Percentiles rank a stretch among this genome's conserved stretches.
These are phyloP conservation scores for Cladopsammia gracilis DNA, from an alignment of 64 coral and sea anemone genomes.

Conservation along the genomic window DNA sequence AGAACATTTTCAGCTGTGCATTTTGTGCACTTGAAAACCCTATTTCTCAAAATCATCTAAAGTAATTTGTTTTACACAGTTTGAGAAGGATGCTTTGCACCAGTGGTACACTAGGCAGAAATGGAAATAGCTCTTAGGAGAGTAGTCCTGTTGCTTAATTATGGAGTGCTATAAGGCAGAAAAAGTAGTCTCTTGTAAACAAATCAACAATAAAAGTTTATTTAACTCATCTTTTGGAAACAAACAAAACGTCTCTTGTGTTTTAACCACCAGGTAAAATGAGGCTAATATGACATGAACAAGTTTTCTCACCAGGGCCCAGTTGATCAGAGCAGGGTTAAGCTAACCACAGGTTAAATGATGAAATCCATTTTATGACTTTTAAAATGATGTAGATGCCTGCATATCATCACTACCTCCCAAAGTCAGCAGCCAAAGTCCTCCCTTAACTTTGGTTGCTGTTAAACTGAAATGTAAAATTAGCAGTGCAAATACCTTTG, in stretches of 20 bases:
- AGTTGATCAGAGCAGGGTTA: not conserved
- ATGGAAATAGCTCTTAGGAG: not conserved
- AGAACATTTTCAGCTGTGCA: not conserved
- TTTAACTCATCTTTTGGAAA: conserved; percentile 6
- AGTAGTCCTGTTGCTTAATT: not conserved
- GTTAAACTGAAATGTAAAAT: too few relatives aligned
- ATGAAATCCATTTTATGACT: too few relatives aligned
- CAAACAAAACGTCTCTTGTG: not conserved
- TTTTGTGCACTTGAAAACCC: too few relatives aligned
- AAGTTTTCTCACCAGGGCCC: not conserved
- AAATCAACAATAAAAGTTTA: not conserved
- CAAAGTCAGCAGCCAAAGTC: too few relatives aligned
- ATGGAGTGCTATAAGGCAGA: not conserved
- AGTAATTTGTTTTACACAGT: not conserved
- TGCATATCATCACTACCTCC: too few relatives aligned
- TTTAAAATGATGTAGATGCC: too few relatives aligned
- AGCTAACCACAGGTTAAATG: too few relatives aligned
- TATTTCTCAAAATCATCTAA: not conserved
- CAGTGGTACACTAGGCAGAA: not conserved
- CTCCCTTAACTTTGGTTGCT: too few relatives aligned
- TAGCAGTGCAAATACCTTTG: too few relatives aligned
- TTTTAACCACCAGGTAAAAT: not conserved
- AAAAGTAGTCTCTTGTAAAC: not conserved
- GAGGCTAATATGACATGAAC: not conserved
- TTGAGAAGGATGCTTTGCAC: not conserved